These are phyloP conservation scores for Monoplex corrugatus DNA, from an alignment of 2,888 invertebrate genomes.

Conservation along the genomic window DNA sequence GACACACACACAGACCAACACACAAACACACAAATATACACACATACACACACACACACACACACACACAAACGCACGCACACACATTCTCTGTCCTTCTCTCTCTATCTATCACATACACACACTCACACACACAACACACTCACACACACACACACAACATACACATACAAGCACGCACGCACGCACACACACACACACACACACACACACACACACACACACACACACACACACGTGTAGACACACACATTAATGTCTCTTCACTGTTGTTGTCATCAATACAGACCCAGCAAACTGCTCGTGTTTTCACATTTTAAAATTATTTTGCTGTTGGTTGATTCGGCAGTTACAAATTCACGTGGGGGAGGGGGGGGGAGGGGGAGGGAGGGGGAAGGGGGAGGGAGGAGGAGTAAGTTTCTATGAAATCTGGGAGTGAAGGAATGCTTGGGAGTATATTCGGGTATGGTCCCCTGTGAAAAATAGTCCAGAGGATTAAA, in stretches of 20 bases:
- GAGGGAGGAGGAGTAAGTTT: too few species aligned
- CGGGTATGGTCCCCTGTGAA: too few species aligned
- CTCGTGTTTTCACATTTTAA: background rate
- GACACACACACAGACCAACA: background rate
- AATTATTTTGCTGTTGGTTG: background rate
- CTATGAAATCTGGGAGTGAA: too few species aligned
- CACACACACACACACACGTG: background rate
- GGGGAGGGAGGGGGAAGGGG: too few species aligned
- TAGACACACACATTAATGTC: background rate
- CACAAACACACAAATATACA: background rate
- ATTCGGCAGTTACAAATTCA: too few species aligned
- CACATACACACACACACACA: constrained; percentile 7
- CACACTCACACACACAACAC: background rate
- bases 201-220: background rate
- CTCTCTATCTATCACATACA: too few species aligned
- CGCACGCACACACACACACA: background rate
- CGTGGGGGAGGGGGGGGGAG: too few species aligned
- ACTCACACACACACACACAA: background rate
- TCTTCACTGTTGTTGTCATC: background rate
- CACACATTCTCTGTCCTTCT: too few species aligned
- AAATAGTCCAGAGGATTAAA: too few species aligned
- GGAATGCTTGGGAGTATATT: too few species aligned
- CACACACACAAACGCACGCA: constrained; percentile 33
- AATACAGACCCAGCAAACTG: background rate
- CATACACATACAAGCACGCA: background rate